Evolutionary conservation across 2,113 vertebrate genomes (phyloP).

Genomic region (Siniperca knerii): DNA sequence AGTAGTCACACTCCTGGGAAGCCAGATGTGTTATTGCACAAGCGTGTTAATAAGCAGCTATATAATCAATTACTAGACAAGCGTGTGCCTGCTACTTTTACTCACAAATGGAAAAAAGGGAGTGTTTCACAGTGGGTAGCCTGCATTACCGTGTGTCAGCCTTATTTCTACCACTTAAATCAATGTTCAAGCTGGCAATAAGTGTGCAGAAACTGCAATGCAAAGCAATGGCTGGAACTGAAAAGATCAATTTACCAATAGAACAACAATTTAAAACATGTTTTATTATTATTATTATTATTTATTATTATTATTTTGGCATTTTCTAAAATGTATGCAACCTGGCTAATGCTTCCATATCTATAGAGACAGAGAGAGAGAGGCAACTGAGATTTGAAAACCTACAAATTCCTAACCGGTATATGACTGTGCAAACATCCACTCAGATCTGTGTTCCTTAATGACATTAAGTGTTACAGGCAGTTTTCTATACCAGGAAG

Average conservation of each 20-base stretch:
- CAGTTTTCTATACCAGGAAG: constrained; percentile 69
- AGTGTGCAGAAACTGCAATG: neutral
- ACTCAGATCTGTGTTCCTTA: constrained; percentile 36
- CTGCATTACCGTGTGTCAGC: neutral
- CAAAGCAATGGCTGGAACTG: neutral
- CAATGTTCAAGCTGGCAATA: constrained; percentile 30
- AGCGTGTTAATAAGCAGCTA: constrained; percentile 53
- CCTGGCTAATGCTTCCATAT: neutral
- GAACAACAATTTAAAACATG: too few species aligned
- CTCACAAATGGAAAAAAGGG: constrained; percentile 11
- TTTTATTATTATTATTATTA: neutral
- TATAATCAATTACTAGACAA: constrained; percentile 51
- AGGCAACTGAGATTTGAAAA: neutral
- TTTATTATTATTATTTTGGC: neutral
- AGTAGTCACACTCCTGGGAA: constrained; percentile 21
- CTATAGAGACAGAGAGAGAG: neutral
- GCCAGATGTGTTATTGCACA: constrained; percentile 48
- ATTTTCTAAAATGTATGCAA: neutral
- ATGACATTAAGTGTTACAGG: constrained; percentile 71
- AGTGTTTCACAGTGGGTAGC: constrained; percentile 33
- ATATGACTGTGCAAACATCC: constrained; percentile 39
- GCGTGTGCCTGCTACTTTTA: constrained; percentile 35
- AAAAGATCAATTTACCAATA: constrained; percentile 30
- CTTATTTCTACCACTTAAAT: constrained; percentile 39
- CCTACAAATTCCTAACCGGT: neutral